phyloP scores from a whole-genome alignment of 2,797 vertebrate species.

The Podarcis siculus region DNA sequence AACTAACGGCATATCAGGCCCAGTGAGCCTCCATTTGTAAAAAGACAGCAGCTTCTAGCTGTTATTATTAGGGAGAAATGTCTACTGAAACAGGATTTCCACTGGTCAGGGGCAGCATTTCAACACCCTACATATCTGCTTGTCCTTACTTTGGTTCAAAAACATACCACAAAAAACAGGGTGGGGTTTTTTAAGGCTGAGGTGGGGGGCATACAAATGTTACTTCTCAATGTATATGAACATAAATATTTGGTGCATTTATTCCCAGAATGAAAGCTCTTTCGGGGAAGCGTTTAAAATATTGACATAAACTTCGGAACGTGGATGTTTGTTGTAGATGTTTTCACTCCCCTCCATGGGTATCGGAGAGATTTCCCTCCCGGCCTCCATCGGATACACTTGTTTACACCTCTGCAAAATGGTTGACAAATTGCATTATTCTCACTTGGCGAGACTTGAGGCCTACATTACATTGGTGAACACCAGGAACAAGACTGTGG shows the following conservation, averaged over 20 bases:
- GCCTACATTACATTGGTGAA: constrained; percentile 14
- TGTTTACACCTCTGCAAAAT: constrained; percentile 30
- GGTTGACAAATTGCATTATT: constrained; percentile 19
- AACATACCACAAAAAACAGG: background rate
- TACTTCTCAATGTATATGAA: no score
- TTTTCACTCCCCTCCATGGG: background rate
- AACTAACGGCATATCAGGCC: no score
- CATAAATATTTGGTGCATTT: background rate
- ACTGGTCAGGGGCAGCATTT: background rate
- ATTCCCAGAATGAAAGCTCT: background rate
- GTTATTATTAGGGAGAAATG: background rate
- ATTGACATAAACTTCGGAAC: background rate
- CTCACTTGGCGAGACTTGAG: constrained; percentile 22
- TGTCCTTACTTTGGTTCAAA: background rate
- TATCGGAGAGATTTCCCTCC: background rate
- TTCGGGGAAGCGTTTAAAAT: background rate
- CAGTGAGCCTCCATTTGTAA: background rate
- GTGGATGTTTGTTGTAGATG: background rate
- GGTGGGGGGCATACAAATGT: background rate
- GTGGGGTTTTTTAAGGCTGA: no score
- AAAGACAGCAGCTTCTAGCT: background rate
- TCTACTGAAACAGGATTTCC: background rate
- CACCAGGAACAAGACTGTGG: constrained; percentile 30
- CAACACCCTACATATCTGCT: background rate
- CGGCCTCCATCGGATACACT: constrained; percentile 12